Base-by-base conservation (phyloP, 2,113 vertebrate species). In the Salvelinus alpinus region DNA sequence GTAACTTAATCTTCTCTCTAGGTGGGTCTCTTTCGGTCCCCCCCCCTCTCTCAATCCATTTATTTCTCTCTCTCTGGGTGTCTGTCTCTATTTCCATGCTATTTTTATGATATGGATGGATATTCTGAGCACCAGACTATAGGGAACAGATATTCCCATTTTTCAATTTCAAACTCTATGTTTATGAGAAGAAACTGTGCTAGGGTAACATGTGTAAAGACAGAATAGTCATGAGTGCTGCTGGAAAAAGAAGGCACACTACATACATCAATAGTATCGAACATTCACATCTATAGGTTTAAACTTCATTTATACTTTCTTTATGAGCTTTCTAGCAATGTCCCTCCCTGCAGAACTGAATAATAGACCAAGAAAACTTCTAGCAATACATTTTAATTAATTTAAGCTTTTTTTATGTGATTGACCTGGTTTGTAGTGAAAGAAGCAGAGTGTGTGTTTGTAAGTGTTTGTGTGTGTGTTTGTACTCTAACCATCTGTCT, bases 1-100 rank as follows among this genome's bases (percentile, higher is more conserved):
- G 91, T 90, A 91, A 92, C 88, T 72, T 31, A 86, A 92, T 90
- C 14, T 18, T 16, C 38, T 44, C 38, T 44, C 38, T 90, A 24
- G 9, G n/a, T 8, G 16, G 16, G 31, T 70, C 68, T 48, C 11
- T 70, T 18, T 47, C 3, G 34, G 31, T 48, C 16, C 38, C 38
- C 11, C 18, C 5, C 14, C 0, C 67, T 11, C 7, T 69, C 29
- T 64, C 20, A 22, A 44, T 44, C 31, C 18, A 16, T 69, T 66
- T 47, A 12, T 44, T 44, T 74, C 60, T 74, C 71, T 25, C 64
- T 71, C 65, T 75, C 70, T 68, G 72, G 24, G 13, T 44, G 8
- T 44, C 64, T 66, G 24, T 29, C 64, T 44, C 38, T 44, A 4
- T 57, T 20, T 20, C 54, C 18, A 14, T 57, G 4, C 20, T 2